Conservation (phyloP, 1,140 invertebrate species). For the Drosophila bocki region DNA sequence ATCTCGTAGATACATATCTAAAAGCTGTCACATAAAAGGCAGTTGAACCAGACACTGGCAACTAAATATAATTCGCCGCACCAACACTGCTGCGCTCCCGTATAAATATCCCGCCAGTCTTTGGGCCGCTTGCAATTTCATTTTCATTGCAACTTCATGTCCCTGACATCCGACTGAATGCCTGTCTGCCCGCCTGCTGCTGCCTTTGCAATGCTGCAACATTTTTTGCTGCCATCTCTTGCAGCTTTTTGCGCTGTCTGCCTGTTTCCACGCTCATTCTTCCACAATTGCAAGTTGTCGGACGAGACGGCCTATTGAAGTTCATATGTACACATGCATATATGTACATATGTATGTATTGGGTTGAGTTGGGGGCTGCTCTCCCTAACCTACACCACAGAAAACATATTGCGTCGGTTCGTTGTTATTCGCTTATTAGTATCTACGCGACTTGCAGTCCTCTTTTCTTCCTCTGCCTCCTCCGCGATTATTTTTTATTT, state of each 20-base stretch:
- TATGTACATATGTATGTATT: slow-evolving; percentile 16
- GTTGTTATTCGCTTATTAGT: slow-evolving; percentile 50
- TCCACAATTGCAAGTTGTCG: slow-evolving; percentile 72
- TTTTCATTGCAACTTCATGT: slow-evolving; percentile 82
- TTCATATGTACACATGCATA: slow-evolving; percentile 21
- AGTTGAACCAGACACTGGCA: slow-evolving; percentile 76
- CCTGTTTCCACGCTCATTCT: slow-evolving; percentile 75
- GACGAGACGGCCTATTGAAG: slow-evolving; percentile 68
- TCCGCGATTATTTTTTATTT: slow-evolving; percentile 41
- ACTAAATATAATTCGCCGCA: slow-evolving; percentile 68
- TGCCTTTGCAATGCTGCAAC: slow-evolving; percentile 28
- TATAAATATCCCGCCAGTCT: slow-evolving; percentile 53
- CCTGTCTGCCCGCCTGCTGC: slow-evolving; percentile 27
- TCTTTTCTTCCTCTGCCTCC: slow-evolving; percentile 27
- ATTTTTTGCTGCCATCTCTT: slow-evolving; percentile 41
- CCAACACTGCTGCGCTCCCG: slow-evolving; percentile 27
- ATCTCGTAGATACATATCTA: slow-evolving; percentile 77
- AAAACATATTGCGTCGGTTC: slow-evolving; percentile 77
- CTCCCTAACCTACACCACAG: slow-evolving; percentile 79
- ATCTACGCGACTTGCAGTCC: slow-evolving; percentile 53
- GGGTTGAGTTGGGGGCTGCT: slow-evolving; percentile 41
- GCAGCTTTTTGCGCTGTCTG: slow-evolving; percentile 49
- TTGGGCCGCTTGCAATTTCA: slow-evolving; percentile 76
- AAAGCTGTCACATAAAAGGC: slow-evolving; percentile 69
- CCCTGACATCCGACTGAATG: slow-evolving; percentile 75